A percentile compares a stretch with the other conserved stretches of the same genome.
Evolutionary conservation across 2,113 vertebrate genomes (phyloP).

Genomic region (Heterocephalus glaber): DNA sequence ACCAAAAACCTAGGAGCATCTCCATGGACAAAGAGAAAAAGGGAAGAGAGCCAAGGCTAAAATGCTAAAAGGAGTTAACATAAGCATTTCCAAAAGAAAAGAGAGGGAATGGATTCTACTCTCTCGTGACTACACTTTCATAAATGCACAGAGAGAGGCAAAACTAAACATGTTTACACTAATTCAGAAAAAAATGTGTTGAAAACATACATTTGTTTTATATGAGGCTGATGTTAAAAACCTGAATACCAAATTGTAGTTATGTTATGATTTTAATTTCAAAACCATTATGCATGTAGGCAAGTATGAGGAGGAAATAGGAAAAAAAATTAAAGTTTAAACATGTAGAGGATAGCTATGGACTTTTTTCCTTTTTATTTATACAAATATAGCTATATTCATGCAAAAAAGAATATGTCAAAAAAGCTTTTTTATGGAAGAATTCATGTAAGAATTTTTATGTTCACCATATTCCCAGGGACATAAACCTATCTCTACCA

Average conservation of each 20-base stretch:
- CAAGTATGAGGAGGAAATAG: not conserved
- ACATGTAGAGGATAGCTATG: not conserved
- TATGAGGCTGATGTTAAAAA: not conserved
- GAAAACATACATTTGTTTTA: not conserved
- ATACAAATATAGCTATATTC: not conserved
- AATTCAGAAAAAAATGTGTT: not conserved
- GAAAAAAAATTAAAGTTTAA: not conserved
- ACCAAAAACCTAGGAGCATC: not conserved
- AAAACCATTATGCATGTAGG: not conserved
- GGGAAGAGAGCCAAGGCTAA: not conserved
- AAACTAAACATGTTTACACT: not conserved
- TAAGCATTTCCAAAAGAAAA: not conserved
- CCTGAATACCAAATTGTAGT: not conserved
- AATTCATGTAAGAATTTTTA: not conserved
- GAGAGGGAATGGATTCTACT: not conserved
- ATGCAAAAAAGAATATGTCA: not conserved
- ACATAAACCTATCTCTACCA: not conserved
- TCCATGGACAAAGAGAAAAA: not conserved
- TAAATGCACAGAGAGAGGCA: not conserved
- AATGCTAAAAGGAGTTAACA: not conserved
- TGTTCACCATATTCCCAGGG: not conserved
- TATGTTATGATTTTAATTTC: not conserved
- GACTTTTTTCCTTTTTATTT: not conserved
- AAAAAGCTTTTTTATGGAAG: not conserved
- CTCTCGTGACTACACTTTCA: not conserved